Evolutionary conservation across 1,140 invertebrate genomes (phyloP).

Genomic region (Drosophila subobscura): DNA sequence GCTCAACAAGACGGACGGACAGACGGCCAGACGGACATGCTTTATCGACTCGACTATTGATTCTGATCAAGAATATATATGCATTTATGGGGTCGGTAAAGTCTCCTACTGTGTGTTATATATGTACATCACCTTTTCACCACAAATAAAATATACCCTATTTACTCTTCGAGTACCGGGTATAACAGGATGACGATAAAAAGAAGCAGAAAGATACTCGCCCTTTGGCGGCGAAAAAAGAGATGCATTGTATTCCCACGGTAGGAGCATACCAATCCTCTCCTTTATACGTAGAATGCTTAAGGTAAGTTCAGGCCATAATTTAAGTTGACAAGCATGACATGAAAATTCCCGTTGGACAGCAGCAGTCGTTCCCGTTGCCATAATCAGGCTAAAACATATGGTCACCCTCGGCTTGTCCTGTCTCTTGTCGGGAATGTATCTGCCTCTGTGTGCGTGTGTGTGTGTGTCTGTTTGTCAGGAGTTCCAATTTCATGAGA

Average conservation of each 20-base stretch:
- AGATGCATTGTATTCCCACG: slow-evolving; percentile 6
- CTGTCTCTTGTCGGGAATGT: neutral
- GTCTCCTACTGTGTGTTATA: no score
- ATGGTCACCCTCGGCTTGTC: slow-evolving; percentile 34
- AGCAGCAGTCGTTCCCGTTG: slow-evolving; percentile 26
- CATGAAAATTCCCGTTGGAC: slow-evolving; percentile 78
- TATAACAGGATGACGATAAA: no score
- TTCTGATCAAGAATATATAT: no score
- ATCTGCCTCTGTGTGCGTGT: neutral
- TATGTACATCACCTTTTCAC: no score
- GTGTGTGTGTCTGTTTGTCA: slow-evolving; percentile 28
- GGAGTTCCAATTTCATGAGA: slow-evolving; percentile 40
- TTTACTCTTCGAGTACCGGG: no score
- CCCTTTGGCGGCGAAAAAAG: no score
- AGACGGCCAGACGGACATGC: no score
- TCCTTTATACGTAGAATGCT: slow-evolving; percentile 29
- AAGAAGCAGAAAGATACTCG: neutral
- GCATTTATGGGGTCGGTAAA: no score
- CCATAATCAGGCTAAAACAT: slow-evolving; percentile 79
- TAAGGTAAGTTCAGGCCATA: slow-evolving; percentile 76
- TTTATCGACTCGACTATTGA: no score
- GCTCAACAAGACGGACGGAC: no score
- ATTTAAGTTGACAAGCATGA: slow-evolving; percentile 80
- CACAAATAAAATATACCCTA: no score
- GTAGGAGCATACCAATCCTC: slow-evolving; percentile 22